phyloP scores from a whole-genome alignment of 53 echinoderm and acorn worm species.

The Crossaster papposus region DNA sequence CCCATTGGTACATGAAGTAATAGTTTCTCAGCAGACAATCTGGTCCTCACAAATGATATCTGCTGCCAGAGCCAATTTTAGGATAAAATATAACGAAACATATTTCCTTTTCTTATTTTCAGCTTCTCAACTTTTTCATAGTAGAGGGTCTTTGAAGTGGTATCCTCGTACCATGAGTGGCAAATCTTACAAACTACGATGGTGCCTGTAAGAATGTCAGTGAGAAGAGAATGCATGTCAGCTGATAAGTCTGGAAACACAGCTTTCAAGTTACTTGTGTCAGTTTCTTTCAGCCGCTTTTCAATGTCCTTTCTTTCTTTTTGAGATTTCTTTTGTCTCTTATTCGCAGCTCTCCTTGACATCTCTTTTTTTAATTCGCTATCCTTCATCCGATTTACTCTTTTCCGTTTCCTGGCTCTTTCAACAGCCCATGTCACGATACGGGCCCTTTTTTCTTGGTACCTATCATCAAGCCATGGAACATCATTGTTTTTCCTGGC shows the following conservation, averaged over 20 bases:
- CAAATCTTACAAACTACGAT: conserved; percentile 22
- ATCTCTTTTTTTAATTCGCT: conserved; percentile 23
- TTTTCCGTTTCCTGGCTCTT: conserved; percentile 27
- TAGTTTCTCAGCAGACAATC: no score
- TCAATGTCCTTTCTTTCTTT: conserved; percentile 41
- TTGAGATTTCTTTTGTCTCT: conserved; percentile 29
- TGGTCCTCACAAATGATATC: no score
- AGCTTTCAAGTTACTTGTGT: background rate
- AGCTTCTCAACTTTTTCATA: conserved; percentile 33
- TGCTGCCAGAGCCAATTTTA: no score
- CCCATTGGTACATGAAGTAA: no score
- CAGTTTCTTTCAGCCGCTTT: background rate
- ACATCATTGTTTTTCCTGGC: conserved; percentile 46
- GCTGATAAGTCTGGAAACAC: background rate
- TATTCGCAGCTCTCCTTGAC: conserved; percentile 36
- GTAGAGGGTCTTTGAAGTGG: conserved; percentile 1
- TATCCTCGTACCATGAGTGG: conserved; percentile 34
- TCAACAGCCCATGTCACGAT: conserved; percentile 40
- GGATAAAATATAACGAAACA: background rate
- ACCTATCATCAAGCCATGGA: conserved; percentile 53
- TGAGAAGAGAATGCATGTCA: background rate
- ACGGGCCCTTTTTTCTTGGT: conserved; percentile 35
- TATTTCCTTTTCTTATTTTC: conserved; percentile 10
- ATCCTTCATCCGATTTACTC: conserved; percentile 16
- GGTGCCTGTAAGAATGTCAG: conserved; percentile 17